These are phyloP conservation scores for Sericinus montela DNA, from an alignment of 2,888 invertebrate species.

Conservation along the genomic window DNA sequence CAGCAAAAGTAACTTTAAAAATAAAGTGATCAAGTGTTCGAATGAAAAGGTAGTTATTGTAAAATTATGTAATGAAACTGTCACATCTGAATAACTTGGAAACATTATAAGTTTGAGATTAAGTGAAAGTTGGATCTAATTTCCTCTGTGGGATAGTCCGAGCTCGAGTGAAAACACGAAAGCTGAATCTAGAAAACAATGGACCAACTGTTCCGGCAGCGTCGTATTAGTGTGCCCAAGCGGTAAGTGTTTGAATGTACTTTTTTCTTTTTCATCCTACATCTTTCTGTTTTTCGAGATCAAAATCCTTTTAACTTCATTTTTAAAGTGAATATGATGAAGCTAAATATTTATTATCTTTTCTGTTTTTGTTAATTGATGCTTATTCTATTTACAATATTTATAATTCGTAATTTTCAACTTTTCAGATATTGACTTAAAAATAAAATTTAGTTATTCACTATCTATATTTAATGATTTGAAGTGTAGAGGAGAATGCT, in stretches of 20 bases:
- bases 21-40: background rate
- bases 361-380: no score
- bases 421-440: no score
- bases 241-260: constrained; percentile 46
- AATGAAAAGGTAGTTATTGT: no score
- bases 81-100: constrained; percentile 21
- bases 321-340: no score
- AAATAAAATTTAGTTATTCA: no score
- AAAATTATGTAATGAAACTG: constrained; percentile 5
- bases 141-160: constrained; percentile 59
- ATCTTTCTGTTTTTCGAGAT: background rate
- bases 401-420: no score
- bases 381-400: no score
- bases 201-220: constrained; percentile 74
- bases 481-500: no score
- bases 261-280: background rate
- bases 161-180: constrained; percentile 49
- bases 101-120: constrained; percentile 40
- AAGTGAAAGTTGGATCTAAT: constrained; percentile 68
- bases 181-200: constrained; percentile 52
- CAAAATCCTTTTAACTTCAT: no score
- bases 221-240: constrained; percentile 71
- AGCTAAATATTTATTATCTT: no score
- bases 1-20: background rate
- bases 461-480: no score